Base-by-base conservation (phyloP, 2,113 vertebrate genomes). In the Bubo bubo region DNA sequence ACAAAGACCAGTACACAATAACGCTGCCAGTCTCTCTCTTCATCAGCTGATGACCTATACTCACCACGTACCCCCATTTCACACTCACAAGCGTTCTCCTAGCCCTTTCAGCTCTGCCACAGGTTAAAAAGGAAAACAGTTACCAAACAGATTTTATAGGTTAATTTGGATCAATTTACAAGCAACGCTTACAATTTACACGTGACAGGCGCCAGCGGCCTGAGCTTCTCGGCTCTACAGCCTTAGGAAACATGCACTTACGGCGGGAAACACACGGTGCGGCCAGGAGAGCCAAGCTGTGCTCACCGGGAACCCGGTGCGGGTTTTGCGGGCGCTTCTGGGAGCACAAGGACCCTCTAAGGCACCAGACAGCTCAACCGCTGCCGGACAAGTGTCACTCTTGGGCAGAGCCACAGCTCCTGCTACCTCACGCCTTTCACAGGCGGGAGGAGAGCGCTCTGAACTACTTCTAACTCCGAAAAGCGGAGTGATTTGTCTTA, bases 201-300 rank as follows among this genome's bases (percentile, higher is more conserved):
- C 3, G 28, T 4, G 68, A 45, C 30, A 28, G 37, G 34, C 39
- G 52, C 43, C 17, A 13, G 32, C 20, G 8, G 56, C n/a, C 53
- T 6, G 32, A n/a, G 32, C 5, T 11, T 10, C 30, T 28, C 3
- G 59, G 35, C 58, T 45, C 18, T 14, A 4, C 35, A 43, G 50
- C 41, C 35, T 16, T 4, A 4, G 14, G 14, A 58, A 55, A 84
- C 14, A 3, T 0, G 4, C 15, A 4, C 37, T 12, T 3, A 4
- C 1, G 39, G 30, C 12, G 3, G 12, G 8, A 22, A 6, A 13
- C 12, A 9, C 17, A 10, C 3, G 1, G 13, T 12, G 12, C 1
- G 23, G 7, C 17, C 55, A 2, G 21, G 17, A 58, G 13, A 19
- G 43, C 6, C 20, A 4, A 16, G 2, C 56, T 2, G 37, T 3